Evolutionary conservation across 2,113 vertebrate species (phyloP), one percentile per base, ranked within the genome.

Genomic region (Mus pahari): DNA sequence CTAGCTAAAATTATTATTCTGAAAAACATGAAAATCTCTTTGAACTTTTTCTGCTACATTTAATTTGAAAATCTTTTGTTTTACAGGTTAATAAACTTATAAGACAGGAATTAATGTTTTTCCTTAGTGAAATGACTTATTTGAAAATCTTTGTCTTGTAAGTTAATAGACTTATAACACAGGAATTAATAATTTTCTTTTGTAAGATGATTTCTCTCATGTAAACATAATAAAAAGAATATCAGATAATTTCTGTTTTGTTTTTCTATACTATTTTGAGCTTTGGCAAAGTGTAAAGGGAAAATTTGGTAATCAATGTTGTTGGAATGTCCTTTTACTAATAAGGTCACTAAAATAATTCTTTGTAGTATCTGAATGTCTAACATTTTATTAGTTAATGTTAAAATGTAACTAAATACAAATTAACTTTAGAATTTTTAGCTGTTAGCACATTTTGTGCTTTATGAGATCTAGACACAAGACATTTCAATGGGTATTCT

Each of bases 11-110:
- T 66, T 84, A 31, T 94, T 95, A 86, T 45, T 93, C 39, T 81
- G n/a, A 28, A 83, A 96, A 96, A 92, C 48, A 82, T 64, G 45
- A 93, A 91, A 70, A 94, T 92, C 45, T 89, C 4, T 96, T 62
- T 39, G 75, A 91, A 81, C n/a, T 81, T 86, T 86, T 94, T 86
- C 48, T 89, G 24, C 93, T 89, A 20, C 12, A 64, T 88, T 83
- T 83, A 28, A 62, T 83, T 96, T 58, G 7, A 84, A 90, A 24
- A 82, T 31, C 60, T 24, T n/a, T 91, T 86, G 48, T 50, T 50
- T 50, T 50, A 50, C 8, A 90, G 90, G 71, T 79, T 95, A 53
- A 77, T 68, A 78, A 13, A 71, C 42, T 83, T 77, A 9, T 66
- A 53, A 33, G 42, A 82, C 31, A 90, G 50, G 71, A 86, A 83